Base-by-base conservation (phyloP, 2,113 vertebrate species). In the Gorsachius goisagi region DNA sequence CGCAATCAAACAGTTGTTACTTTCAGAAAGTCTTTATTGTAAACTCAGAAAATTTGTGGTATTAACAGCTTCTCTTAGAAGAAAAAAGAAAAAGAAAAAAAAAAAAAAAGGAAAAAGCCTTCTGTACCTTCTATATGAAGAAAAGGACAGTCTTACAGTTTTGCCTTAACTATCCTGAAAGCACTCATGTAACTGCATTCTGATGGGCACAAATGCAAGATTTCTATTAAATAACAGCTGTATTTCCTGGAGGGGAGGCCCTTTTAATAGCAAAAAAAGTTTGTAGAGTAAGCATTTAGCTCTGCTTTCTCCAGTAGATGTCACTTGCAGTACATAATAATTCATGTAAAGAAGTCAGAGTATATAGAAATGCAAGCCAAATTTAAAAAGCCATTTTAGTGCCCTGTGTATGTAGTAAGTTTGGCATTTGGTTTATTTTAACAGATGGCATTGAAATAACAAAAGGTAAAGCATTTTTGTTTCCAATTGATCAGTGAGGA, bases 281-380 rank as follows among this genome's bases (percentile, higher is more conserved):
- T 98, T 96, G 89, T 87, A 96, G 95, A 93, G 82, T 94, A 98
- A 91, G 80, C 93, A 98, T 97, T 98, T 95, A 98, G 95, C 91
- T 98, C 98, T 97, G 87, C 95, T 98, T 98, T 98, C 98, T 98
- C 98, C 98, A 98, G 98, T 97, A 98, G 98, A 98, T 98, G 98
- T 98, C 98, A 98, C 98, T 97, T 98, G 98, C 98, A 98, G 98
- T 98, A 98, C 98, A 98, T 96, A 98, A 97, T 97, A 97, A 97
- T 97, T 97, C 95, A 97, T 97, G 83, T 96, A 96, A 97, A 98
- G 98, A 98, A 98, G 96, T 96, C 93, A 96, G 95, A 95, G 95
- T 92, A 96, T 96, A 97, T 90, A 96, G 82, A 93, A 96, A 92
- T 64, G 56, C 77, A 93, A 89, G 63, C 75, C 88, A 96, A 96